Base-by-base conservation (phyloP, 2,113 vertebrate genomes). In the Macquaria ambigua region DNA sequence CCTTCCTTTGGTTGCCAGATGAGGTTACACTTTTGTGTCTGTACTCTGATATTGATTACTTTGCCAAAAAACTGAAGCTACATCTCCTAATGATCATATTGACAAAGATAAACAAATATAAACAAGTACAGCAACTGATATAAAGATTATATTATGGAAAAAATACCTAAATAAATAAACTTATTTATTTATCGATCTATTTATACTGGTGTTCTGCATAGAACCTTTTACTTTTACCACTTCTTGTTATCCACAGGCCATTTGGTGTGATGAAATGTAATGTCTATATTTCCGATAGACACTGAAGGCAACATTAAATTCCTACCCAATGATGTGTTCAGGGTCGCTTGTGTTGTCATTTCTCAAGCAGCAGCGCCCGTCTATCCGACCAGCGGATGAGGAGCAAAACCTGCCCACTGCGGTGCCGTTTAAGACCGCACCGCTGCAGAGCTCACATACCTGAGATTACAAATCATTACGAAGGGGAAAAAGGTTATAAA, bases 291-390 rank as follows among this genome's bases (percentile, higher is more conserved):
- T 84, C 25, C 52, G 9, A 53, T 4, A 23, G 16, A 23, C 37
- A 8, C 0, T 70, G 75, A 88, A 87, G 61, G 66, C 67, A 53
- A 14, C 75, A 41, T 25, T 16, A 5, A 31, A 59, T 0, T 55
- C 83, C 3, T 93, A 96, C 96, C 96, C 95, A 12, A 90, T 93
- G 87, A 96, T 84, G 63, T 10, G 81, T 74, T 91, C 86, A 74
- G n/a, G 15, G 52, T 86, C 86, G 16, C 48, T 62, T 14, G 74
- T 79, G 77, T 74, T 88, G 61, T 85, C 77, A 11, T 91, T 82
- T 50, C 34, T 84, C 39, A 94, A n/a, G 77, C 96, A 96, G 87
- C 96, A 96, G 34, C 95, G 94, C 0, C 95, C 91, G 5, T 87
- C 79, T 11, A 91, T 85, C 78, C 81, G 88, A 73, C 96, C 95